Evolutionary conservation across 2,888 invertebrate genomes (phyloP), one percentile per base, ranked within the genome.

Genomic region (Campopleginae sp.): DNA sequence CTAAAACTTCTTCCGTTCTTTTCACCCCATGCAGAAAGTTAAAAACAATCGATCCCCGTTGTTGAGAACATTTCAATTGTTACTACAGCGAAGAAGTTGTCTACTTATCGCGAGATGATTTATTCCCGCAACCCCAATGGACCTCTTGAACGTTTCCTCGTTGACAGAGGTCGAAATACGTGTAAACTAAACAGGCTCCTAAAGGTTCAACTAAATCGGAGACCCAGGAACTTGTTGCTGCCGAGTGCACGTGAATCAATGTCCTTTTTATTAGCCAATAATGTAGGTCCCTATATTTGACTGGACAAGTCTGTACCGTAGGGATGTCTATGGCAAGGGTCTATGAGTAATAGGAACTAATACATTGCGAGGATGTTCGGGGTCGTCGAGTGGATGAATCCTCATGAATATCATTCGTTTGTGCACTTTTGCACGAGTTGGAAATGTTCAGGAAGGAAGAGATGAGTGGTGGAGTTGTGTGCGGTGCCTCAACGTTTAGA

Each of bases 401-500:
- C 63, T 66, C 68, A 27, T 44, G 58, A 46, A 48, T 66, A 72
- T 77, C 71, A 42, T 77, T 27, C 44, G 77, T 46, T 72, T 68
- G 42, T 68, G 38, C 19, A 42, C 74, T 61, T 72, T 77, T 27
- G 58, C 66, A 72, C 84, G 46, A 48, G 66, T 51, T 38, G 31
- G 61, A 65, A 38, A 79, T 79, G 80, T 76, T 84, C 46, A 74
- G 75, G 79, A 82, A 68, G 58, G 83, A 17, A 54, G 63, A 79
- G 48, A 61, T 68, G 70, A 85, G 78, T 74, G 72, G 66, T 66
- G 74, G 74, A 74, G 31, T 74, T 66, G 80, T 71, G 68, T 65
- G 46, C 72, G 80, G 78, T 46, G 72, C 72, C 68, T 68, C 77
- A 72, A 72, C 61, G 58, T 27, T 77, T 48, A 86, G 91, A 91